phyloP scores from a whole-genome alignment of 1,140 invertebrate species.

The Grapholita molesta region DNA sequence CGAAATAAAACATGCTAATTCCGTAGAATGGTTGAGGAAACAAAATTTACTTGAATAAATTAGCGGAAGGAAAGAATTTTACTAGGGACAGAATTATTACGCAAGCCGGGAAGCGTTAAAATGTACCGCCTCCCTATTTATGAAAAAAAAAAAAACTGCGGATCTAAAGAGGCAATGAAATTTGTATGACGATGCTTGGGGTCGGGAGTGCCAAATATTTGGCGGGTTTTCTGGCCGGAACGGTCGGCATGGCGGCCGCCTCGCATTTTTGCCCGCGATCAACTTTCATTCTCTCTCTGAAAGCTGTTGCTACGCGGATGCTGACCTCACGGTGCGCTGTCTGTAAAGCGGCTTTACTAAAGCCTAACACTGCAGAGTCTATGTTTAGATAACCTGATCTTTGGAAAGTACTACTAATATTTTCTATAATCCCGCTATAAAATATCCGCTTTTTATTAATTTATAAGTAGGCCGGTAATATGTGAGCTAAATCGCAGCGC shows the following conservation, averaged over 20 bases:
- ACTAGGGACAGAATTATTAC: conserved; percentile 28
- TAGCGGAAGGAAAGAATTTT: conserved; percentile 30
- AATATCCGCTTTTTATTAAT: background rate
- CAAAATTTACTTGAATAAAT: conserved; percentile 45
- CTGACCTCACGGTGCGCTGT: conserved; percentile 57
- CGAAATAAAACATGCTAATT: conserved; percentile 46
- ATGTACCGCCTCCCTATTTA: conserved; percentile 20
- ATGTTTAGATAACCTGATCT: conserved; percentile 70
- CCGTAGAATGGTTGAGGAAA: conserved; percentile 34
- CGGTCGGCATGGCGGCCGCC: conserved; percentile 28
- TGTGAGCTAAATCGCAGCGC: background rate
- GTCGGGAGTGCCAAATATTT: conserved; percentile 54
- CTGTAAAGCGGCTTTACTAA: no score
- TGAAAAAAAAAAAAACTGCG: conserved; percentile 26
- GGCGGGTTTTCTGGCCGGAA: conserved; percentile 42
- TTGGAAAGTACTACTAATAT: conserved; percentile 67
- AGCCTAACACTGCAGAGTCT: conserved; percentile 57
- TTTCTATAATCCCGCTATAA: background rate
- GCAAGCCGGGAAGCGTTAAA: conserved; percentile 22
- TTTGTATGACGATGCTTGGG: conserved; percentile 27
- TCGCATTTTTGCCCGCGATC: conserved; percentile 59
- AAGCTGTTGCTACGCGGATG: conserved; percentile 75
- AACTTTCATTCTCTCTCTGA: conserved; percentile 74
- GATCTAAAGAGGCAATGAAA: conserved; percentile 28
- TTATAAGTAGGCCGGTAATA: background rate